Evolutionary conservation across 1,140 invertebrate species (phyloP).

Genomic region (Rhopalosiphum padi): DNA sequence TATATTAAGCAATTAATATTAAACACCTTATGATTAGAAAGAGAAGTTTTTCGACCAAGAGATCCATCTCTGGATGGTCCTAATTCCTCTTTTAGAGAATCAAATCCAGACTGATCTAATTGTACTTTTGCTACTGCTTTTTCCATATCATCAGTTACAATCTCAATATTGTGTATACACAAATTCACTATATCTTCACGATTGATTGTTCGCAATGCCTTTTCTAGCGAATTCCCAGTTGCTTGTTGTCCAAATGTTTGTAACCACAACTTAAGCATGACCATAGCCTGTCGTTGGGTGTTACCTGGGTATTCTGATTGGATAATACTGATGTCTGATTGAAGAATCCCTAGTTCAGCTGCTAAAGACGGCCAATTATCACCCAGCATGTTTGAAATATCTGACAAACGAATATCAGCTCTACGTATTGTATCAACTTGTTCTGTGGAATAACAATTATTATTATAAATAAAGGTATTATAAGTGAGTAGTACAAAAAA

Average conservation of each 20-base stretch:
- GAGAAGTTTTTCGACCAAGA: slow-evolving; percentile 57
- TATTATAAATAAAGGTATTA: slow-evolving; percentile 56
- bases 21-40: slow-evolving; percentile 45
- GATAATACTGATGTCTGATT: slow-evolving; percentile 87
- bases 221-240: slow-evolving; percentile 80
- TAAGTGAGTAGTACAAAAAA: neutral
- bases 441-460: slow-evolving; percentile 62
- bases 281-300: slow-evolving; percentile 86
- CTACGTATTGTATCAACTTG: slow-evolving; percentile 73
- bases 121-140: slow-evolving; percentile 78
- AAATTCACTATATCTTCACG: slow-evolving; percentile 91
- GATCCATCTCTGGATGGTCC: slow-evolving; percentile 59
- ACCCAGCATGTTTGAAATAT: slow-evolving; percentile 89
- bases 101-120: slow-evolving; percentile 79
- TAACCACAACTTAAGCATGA: slow-evolving; percentile 89
- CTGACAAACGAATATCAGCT: slow-evolving; percentile 83
- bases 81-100: slow-evolving; percentile 75
- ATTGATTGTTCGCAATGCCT: slow-evolving; percentile 85
- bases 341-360: slow-evolving; percentile 80
- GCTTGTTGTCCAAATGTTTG: slow-evolving; percentile 65
- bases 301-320: slow-evolving; percentile 85
- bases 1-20: neutral
- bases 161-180: slow-evolving; percentile 85
- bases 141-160: slow-evolving; percentile 82
- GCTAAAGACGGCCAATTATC: slow-evolving; percentile 92